Conservation (phyloP, 1,140 invertebrate genomes). For the Hylaeus volcanicus region DNA sequence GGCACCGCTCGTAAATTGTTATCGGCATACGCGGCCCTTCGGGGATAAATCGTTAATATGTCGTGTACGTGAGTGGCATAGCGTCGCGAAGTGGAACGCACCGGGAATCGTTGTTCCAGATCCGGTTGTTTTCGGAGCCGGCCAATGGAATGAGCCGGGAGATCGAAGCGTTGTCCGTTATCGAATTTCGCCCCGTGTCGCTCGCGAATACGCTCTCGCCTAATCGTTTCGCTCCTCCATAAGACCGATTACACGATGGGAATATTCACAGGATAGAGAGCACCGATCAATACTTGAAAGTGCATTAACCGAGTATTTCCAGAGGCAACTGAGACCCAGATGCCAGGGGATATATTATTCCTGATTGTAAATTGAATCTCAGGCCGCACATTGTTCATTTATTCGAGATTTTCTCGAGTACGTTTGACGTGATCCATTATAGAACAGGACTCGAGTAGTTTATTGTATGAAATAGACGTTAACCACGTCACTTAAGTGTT, state of each 20-base stretch:
- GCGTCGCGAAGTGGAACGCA: conserved; percentile 30
- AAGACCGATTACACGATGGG: conserved; percentile 7
- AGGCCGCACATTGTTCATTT: not conserved
- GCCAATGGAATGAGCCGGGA: not conserved
- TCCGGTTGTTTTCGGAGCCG: conserved; percentile 39
- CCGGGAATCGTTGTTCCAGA: conserved; percentile 41
- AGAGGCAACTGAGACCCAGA: no score
- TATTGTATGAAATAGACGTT: no score
- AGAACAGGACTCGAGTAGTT: no score
- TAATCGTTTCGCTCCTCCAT: conserved; percentile 14
- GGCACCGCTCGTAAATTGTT: conserved; percentile 52
- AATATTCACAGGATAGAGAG: not conserved
- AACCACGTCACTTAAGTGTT: no score
- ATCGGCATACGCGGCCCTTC: conserved; percentile 46
- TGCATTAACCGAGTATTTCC: not conserved
- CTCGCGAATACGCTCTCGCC: not conserved
- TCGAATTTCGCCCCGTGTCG: not conserved
- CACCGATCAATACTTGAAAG: conserved; percentile 2
- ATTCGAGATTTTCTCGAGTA: not conserved
- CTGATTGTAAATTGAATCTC: not conserved
- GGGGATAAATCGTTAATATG: conserved; percentile 61
- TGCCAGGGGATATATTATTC: not conserved
- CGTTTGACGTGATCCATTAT: no score
- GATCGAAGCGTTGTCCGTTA: conserved; percentile 7
- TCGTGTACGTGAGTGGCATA: conserved; percentile 43